phyloP scores from a whole-genome alignment of 2,888 invertebrate species.

The Agriopis aurantiaria region DNA sequence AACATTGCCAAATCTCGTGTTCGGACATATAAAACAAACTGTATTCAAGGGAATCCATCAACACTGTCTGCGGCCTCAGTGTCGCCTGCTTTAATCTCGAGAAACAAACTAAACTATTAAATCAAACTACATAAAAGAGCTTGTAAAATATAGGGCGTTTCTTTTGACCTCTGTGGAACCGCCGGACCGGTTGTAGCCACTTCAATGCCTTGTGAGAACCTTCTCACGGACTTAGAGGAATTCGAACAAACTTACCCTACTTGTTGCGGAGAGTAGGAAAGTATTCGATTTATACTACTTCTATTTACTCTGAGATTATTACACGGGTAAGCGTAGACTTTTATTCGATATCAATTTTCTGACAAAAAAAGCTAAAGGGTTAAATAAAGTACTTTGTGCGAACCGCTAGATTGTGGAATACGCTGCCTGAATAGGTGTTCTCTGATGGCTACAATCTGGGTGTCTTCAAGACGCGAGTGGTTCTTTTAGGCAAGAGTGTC shows the following conservation, averaged over 20 bases:
- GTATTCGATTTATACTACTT: neutral
- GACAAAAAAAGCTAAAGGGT: neutral
- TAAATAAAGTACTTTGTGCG: neutral
- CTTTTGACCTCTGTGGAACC: constrained; percentile 43
- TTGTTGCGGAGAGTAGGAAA: constrained; percentile 12
- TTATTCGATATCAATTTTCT: neutral
- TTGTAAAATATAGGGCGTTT: constrained; percentile 39
- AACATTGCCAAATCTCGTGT: constrained; percentile 3
- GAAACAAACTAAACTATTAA: constrained; percentile 8
- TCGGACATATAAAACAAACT: neutral
- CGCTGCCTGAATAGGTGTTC: too few species aligned
- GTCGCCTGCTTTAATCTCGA: constrained; percentile 18
- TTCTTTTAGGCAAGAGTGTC: too few species aligned
- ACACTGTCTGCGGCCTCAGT: neutral
- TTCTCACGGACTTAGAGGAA: constrained; percentile 65
- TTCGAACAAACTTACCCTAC: constrained; percentile 39
- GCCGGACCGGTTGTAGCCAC: constrained; percentile 50
- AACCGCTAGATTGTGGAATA: too few species aligned
- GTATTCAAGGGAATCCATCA: constrained; percentile 7
- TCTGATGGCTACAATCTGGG: too few species aligned
- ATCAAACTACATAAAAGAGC: constrained; percentile 15
- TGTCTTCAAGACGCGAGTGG: too few species aligned
- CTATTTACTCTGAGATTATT: too few species aligned
- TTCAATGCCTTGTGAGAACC: constrained; percentile 70
- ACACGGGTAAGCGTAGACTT: too few species aligned